Evolutionary conservation across 2,113 vertebrate species (phyloP).

Genomic region (Corynorhinus townsendii): DNA sequence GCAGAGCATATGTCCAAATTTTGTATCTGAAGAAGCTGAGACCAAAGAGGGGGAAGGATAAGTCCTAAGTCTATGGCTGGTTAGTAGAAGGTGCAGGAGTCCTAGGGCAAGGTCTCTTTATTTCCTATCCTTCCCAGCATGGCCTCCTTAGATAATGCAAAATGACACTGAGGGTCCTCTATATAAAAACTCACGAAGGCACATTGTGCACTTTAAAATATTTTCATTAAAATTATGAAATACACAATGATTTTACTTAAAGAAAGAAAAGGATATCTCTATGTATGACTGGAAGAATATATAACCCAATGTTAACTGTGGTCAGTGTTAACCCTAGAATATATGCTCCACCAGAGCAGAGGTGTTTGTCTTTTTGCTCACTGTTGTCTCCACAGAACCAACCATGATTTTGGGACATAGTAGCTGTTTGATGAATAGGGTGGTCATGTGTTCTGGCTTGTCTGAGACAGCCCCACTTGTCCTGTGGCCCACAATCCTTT

Average conservation of each 20-base stretch:
- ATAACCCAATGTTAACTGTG: background rate
- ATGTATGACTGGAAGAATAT: background rate
- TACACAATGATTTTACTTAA: background rate
- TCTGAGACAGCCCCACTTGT: too few relatives aligned
- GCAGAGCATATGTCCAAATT: constrained; percentile 72
- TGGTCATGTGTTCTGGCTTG: background rate
- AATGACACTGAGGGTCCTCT: background rate
- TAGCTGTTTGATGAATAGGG: background rate
- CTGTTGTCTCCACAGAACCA: background rate
- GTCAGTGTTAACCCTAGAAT: background rate
- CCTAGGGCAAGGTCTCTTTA: background rate
- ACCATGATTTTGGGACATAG: background rate
- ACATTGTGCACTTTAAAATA: background rate
- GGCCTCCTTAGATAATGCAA: background rate
- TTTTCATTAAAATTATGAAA: constrained; percentile 22
- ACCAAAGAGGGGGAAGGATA: background rate
- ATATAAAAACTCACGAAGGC: background rate
- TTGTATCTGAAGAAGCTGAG: background rate
- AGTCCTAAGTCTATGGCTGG: background rate
- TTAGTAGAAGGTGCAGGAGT: background rate
- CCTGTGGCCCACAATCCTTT: too few relatives aligned
- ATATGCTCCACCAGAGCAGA: background rate
- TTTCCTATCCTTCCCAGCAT: background rate
- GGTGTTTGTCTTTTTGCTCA: background rate
- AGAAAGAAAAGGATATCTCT: background rate